Evolutionary conservation across 1,140 invertebrate genomes (phyloP).

Genomic region (Drosophila orosa): DNA sequence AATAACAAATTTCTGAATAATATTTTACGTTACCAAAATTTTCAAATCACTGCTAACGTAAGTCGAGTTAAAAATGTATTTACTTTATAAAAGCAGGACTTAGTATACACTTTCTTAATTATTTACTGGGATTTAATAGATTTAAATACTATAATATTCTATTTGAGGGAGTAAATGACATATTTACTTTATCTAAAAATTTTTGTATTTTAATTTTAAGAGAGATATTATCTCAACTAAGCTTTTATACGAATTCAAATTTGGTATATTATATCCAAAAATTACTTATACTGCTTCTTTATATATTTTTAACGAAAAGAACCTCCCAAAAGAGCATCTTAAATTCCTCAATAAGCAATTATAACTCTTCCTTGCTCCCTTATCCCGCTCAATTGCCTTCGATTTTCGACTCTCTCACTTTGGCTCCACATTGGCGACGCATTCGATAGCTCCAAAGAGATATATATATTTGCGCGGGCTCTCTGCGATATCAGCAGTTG

Average conservation of each 20-base stretch:
- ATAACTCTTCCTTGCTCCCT: not conserved
- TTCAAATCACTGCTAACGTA: no score
- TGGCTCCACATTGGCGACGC: slow-evolving; percentile 73
- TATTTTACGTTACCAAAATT: no score
- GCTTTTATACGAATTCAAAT: not conserved
- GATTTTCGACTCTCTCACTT: slow-evolving; percentile 4
- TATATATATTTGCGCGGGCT: slow-evolving; percentile 48
- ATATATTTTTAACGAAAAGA: not conserved
- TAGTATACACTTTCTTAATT: not conserved
- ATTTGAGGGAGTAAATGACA: no score
- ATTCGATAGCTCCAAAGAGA: slow-evolving; percentile 62
- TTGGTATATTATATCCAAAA: not conserved
- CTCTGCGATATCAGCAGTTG: slow-evolving; percentile 13
- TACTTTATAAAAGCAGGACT: not conserved
- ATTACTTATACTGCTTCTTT: no score
- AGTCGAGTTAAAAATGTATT: not conserved
- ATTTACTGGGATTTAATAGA: no score
- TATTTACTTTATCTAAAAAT: not conserved
- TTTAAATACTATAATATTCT: no score
- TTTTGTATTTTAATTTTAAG: not conserved
- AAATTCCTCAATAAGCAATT: not conserved
- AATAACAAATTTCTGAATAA: no score
- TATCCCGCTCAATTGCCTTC: slow-evolving; percentile 21
- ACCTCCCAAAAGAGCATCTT: slow-evolving; percentile 4
- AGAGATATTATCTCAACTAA: not conserved